Evolutionary conservation across 2,113 vertebrate genomes (phyloP), one percentile per base, ranked within the genome.

Genomic region (Oncorhynchus masou): DNA sequence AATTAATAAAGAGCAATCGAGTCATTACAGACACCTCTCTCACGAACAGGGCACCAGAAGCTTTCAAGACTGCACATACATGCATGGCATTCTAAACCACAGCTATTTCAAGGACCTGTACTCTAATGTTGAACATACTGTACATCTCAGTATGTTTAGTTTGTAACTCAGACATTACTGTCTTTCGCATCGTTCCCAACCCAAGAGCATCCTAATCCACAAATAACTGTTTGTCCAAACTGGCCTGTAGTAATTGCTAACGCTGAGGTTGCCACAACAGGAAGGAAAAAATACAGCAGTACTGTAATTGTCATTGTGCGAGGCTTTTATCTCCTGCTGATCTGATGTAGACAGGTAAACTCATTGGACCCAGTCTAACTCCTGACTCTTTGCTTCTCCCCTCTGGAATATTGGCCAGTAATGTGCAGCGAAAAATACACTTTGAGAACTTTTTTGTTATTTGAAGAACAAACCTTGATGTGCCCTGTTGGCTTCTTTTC

Each of bases 261-360:
- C 29, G 16, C 67, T 7, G 29, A 67, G 15, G 65, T 31, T 67
- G 25, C 65, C 9, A 25, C 4, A 29, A 39, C 27, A 39, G 27
- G 19, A 68, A 67, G 27, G 31, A 34, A 68, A 45, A 68, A 39
- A 19, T 15, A 16, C 27, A n/a, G 16, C 39, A 68, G 31, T 68
- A 54, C 51, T n/a, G 29, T 87, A 89, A 88, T 84, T 83, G 81
- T 76, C 77, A 86, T 88, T 88, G 89, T 86, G 84, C 77, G 59
- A 62, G 77, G 70, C 68, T 84, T 72, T 83, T 71, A 83, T 34
- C 74, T 67, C 5, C 19, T n/a, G 75, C 78, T 82, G 83, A 81
- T 82, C 24, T 78, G 74, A 31, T 15, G 67, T n/a, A 71, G 54
- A 57, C 15, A 57, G 24, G 71, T 79, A 79, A 79, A 80, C 72